phyloP scores from a whole-genome alignment of 2,797 vertebrate genomes.

The Gallinago solitaria region DNA sequence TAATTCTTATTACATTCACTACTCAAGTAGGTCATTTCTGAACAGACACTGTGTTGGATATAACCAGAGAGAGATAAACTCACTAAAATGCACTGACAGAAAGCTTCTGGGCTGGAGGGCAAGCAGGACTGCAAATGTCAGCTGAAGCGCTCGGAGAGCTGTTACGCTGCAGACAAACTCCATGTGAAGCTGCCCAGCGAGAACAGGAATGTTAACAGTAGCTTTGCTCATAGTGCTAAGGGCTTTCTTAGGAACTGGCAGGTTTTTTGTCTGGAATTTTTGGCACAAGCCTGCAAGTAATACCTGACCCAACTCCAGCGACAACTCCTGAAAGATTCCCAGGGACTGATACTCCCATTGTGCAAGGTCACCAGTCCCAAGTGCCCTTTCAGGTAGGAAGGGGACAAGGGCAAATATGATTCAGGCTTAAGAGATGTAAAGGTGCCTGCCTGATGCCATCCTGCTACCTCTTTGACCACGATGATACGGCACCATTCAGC shows the following conservation, averaged over 20 bases:
- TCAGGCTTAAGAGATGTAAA: not conserved
- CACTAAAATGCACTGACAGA: constrained; percentile 78
- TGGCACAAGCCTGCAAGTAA: not conserved
- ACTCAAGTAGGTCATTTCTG: constrained; percentile 52
- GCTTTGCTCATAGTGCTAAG: not conserved
- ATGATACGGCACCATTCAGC: accelerated
- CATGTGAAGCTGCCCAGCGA: not conserved
- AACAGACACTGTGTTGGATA: constrained; percentile 4
- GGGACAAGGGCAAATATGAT: not conserved
- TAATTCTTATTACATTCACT: constrained; percentile 30
- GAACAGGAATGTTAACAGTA: not conserved
- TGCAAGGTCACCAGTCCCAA: not conserved
- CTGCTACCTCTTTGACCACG: not conserved
- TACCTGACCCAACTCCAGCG: not conserved
- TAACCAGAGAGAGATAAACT: constrained; percentile 50
- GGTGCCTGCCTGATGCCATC: not conserved
- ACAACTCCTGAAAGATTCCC: not conserved
- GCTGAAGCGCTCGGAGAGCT: not conserved
- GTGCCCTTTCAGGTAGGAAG: not conserved
- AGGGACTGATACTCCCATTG: not conserved
- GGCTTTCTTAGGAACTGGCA: not conserved
- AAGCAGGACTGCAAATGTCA: not conserved
- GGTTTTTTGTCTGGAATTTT: not conserved
- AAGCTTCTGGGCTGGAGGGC: constrained; percentile 1
- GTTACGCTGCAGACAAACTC: not conserved